Evolutionary conservation across 1,140 invertebrate species (phyloP).

Genomic region (Planococcus citri): DNA sequence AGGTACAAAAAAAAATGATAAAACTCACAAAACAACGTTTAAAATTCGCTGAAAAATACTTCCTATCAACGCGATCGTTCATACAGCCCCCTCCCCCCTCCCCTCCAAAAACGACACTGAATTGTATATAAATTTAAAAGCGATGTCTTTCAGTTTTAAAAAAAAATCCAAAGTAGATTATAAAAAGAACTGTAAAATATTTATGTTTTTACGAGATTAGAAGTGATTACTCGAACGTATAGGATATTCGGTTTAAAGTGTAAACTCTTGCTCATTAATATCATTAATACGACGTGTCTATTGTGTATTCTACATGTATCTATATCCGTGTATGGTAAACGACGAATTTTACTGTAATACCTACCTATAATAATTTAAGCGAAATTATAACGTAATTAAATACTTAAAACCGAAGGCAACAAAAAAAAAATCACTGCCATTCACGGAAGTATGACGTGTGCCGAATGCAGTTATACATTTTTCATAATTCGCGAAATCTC

Average conservation of each 20-base stretch:
- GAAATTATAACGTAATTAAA: not conserved
- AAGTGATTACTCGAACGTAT: not conserved
- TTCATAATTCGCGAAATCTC: too few species aligned
- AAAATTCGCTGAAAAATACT: not conserved
- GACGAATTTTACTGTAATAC: too few species aligned
- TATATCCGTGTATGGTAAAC: slow-evolving; percentile 3
- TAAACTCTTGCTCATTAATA: slow-evolving; percentile 7
- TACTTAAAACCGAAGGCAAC: not conserved
- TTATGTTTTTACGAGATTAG: not conserved
- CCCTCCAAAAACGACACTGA: too few species aligned
- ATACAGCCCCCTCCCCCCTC: too few species aligned
- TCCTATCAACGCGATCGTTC: too few species aligned
- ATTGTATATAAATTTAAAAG: too few species aligned
- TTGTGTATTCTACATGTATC: too few species aligned
- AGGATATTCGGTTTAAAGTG: not conserved
- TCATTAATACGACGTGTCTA: slow-evolving; percentile 7
- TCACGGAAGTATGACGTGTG: not conserved
- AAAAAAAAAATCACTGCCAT: not conserved
- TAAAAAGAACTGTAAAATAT: not conserved
- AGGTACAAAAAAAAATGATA: too few species aligned
- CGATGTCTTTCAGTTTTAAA: not conserved
- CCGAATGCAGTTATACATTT: not conserved
- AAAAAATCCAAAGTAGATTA: not conserved
- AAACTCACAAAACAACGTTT: too few species aligned
- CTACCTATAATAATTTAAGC: not conserved